Evolutionary conservation across 2,888 invertebrate genomes (phyloP).

Genomic region (Dione juno): DNA sequence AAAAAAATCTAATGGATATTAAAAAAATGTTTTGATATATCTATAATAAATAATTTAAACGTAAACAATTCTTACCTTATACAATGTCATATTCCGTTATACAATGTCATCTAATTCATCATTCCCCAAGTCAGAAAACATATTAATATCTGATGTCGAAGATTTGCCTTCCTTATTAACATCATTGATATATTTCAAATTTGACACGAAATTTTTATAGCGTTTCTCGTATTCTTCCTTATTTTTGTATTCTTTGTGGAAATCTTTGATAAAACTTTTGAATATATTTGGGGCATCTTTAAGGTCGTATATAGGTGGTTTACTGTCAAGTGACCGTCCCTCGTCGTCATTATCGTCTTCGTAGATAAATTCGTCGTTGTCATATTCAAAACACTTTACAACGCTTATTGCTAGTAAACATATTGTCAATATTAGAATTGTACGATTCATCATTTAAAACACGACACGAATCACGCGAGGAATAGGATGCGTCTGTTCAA

Average conservation of each 20-base stretch:
- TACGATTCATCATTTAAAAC: constrained; percentile 45
- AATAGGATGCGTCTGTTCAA: constrained; percentile 43
- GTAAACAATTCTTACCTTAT: constrained; percentile 23
- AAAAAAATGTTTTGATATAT: too few species aligned
- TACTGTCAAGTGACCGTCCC: constrained; percentile 41
- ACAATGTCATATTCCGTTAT: constrained; percentile 20
- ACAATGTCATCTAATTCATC: constrained; percentile 48
- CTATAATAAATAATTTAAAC: neutral
- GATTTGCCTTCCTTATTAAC: constrained; percentile 54
- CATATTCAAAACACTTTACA: constrained; percentile 37
- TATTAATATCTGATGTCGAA: constrained; percentile 58
- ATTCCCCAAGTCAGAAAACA: constrained; percentile 59
- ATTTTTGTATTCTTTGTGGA: constrained; percentile 58
- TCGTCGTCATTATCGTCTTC: constrained; percentile 37
- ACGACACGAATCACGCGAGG: constrained; percentile 35
- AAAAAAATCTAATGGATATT: too few species aligned
- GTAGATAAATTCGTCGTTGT: constrained; percentile 39
- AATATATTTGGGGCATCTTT: constrained; percentile 61
- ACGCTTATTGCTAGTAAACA: constrained; percentile 36
- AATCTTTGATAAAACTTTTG: constrained; percentile 57
- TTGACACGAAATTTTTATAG: constrained; percentile 58
- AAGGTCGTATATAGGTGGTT: constrained; percentile 58
- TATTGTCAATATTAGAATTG: constrained; percentile 37
- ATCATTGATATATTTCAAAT: constrained; percentile 61
- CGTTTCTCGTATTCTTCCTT: constrained; percentile 55